A percentile compares a stretch with the other conserved stretches of the same genome.
phyloP scores from a whole-genome alignment of 2,113 vertebrate species.

The Chaenogobius annularis region DNA sequence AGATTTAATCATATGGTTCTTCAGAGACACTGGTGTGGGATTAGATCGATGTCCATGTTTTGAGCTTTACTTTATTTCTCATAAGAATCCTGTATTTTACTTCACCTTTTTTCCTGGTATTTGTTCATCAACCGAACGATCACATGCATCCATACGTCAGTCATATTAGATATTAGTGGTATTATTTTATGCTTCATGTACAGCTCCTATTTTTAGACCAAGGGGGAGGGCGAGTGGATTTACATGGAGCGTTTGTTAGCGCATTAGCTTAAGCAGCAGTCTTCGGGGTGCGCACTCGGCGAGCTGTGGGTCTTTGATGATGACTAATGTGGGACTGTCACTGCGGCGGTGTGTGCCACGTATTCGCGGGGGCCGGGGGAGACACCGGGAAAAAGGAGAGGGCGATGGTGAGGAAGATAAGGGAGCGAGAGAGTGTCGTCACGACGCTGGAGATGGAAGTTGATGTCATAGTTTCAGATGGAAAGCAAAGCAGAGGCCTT shows the following conservation, averaged over 20 bases:
- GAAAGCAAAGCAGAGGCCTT: neutral
- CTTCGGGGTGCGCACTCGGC: slow-evolving; percentile 39
- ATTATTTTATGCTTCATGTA: slow-evolving; percentile 25
- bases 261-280: slow-evolving; percentile 34
- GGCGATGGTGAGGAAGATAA: slow-evolving; percentile 16
- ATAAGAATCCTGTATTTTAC: neutral
- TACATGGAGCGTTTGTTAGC: slow-evolving; percentile 44
- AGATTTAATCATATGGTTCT: slow-evolving; percentile 1
- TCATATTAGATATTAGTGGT: slow-evolving; percentile 38
- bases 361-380: slow-evolving; percentile 21
- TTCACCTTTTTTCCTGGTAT: neutral
- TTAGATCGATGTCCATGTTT: neutral
- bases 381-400: slow-evolving; percentile 18
- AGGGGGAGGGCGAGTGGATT: slow-evolving; percentile 23
- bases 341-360: slow-evolving; percentile 61
- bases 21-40: neutral
- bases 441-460: neutral
- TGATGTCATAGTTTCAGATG: neutral
- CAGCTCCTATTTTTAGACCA: slow-evolving; percentile 53
- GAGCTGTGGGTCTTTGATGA: slow-evolving; percentile 64
- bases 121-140: slow-evolving; percentile 23
- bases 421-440: neutral
- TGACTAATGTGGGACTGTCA: slow-evolving; percentile 72
- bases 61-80: slow-evolving; percentile 73
- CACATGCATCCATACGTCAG: slow-evolving; percentile 19